Percentiles rank a stretch among this genome's conserved stretches.
phyloP scores from a whole-genome alignment of 2,113 vertebrate species.

The Psammodynastes pulverulentus region DNA sequence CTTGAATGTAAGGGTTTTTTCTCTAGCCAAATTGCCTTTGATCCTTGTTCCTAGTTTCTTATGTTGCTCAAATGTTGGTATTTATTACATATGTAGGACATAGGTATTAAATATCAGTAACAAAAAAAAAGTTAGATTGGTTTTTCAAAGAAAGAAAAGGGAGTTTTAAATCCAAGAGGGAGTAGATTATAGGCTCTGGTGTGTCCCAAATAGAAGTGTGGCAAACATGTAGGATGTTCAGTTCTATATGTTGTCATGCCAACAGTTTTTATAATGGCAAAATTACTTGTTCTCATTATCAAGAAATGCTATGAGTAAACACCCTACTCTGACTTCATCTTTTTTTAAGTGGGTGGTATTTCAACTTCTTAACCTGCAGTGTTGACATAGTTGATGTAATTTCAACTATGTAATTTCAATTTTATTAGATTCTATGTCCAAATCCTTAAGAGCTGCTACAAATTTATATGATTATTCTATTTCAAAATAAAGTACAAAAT shows the following conservation, averaged over 20 bases:
- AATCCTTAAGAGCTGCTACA: background rate
- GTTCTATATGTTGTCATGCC: constrained; percentile 6
- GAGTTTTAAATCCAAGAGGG: background rate
- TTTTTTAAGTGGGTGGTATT: constrained; percentile 11
- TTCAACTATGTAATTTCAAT: background rate
- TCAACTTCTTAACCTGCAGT: background rate
- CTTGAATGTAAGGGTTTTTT: background rate
- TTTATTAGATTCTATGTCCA: background rate
- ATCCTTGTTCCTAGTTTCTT: background rate
- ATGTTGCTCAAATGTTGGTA: background rate
- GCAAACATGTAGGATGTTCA: background rate
- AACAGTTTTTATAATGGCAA: constrained; percentile 2
- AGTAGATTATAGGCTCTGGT: background rate
- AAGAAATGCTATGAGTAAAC: constrained; percentile 10
- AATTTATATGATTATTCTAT: background rate
- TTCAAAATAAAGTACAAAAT: background rate
- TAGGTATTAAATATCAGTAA: background rate
- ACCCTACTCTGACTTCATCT: background rate
- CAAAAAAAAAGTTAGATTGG: background rate
- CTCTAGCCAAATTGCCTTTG: background rate
- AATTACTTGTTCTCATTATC: background rate
- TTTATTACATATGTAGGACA: background rate
- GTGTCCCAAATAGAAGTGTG: constrained; percentile 24
- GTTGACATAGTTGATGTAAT: background rate
- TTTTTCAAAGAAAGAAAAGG: constrained; percentile 17